Base-by-base conservation (phyloP, 2,113 vertebrate genomes). In the Entosphenus tridentatus region DNA sequence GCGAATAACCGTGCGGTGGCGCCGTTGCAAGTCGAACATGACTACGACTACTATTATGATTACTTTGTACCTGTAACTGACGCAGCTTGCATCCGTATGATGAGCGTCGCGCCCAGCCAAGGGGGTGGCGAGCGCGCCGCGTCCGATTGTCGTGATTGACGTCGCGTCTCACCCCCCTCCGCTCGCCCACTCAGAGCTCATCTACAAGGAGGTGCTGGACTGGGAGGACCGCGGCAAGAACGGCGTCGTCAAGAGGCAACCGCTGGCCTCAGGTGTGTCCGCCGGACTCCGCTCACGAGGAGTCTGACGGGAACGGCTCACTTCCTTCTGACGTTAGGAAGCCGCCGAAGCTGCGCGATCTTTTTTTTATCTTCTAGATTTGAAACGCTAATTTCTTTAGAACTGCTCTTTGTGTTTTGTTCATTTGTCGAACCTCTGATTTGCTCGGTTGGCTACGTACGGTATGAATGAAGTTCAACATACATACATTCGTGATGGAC, bases 131-230 rank as follows among this genome's bases (percentile, higher is more conserved):
- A 39, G 39, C 39, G 39, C 39, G 39, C 5, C 5, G 39, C 39
- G 39, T 39, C 39, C 5, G 39, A 39, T 5, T 39, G 39, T 39
- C 39, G 39, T 39, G 5, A 5, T 39, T 39, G 39, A 39, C 39
- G 39, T 39, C 39, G 39, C 39, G 17, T n/a, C 59, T n/a, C 14
- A 3, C 21, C 21, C 21, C 39, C 39, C 39, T 39, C 39, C 39
- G 39, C 39, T 5, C 39, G 67, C 16, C 76, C 57, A 77, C 76
- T 9, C 79, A 98, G 93, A 96, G 80, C 82, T 98, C 71, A 98
- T 98, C 82, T 98, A 98, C 81, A 98, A 98, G 83, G 93, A 98
- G 82, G 93, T 98, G 78, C 96, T 96, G 90, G 95, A 87, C 81
- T 98, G 92, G 71, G 93, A 98, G 86, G 92, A 98, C 81, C 92